phyloP scores from a whole-genome alignment of 2,888 invertebrate species.

The Drosophila mimetica region DNA sequence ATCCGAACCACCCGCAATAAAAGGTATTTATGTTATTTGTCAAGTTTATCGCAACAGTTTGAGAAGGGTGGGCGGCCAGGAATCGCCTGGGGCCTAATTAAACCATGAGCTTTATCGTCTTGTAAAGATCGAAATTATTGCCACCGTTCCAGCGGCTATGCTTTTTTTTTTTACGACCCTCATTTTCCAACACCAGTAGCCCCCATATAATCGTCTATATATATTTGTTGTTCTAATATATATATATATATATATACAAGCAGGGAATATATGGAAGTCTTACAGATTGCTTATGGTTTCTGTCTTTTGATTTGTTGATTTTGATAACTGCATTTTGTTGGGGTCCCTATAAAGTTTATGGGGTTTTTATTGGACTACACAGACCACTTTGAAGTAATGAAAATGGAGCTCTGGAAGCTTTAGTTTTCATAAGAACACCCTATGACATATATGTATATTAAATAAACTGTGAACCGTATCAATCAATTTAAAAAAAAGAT shows the following conservation, averaged over 20 bases:
- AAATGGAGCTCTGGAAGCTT: not conserved
- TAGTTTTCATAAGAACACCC: not conserved
- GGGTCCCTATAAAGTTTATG: conserved; percentile 50
- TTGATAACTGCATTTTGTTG: conserved; percentile 51
- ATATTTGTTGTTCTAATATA: not conserved
- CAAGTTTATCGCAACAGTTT: conserved; percentile 65
- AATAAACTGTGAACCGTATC: no score
- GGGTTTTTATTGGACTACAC: not conserved
- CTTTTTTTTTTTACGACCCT: conserved; percentile 43
- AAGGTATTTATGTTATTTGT: conserved; percentile 79
- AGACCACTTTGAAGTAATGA: not conserved
- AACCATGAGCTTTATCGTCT: conserved; percentile 67
- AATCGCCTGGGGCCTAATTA: conserved; percentile 56
- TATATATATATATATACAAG: conserved; percentile 9
- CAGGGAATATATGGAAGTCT: conserved; percentile 35
- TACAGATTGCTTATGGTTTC: conserved; percentile 66
- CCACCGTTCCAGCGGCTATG: conserved; percentile 27
- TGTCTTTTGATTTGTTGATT: conserved; percentile 47
- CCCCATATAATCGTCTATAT: conserved; percentile 23
- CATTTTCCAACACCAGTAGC: conserved; percentile 75
- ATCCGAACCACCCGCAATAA: conserved; percentile 78
- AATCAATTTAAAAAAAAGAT: no score
- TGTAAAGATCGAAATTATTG: conserved; percentile 71
- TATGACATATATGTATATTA: no score
- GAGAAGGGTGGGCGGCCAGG: conserved; percentile 4